Base-by-base conservation (phyloP, 1,140 invertebrate species). In the Araneus ventricosus region DNA sequence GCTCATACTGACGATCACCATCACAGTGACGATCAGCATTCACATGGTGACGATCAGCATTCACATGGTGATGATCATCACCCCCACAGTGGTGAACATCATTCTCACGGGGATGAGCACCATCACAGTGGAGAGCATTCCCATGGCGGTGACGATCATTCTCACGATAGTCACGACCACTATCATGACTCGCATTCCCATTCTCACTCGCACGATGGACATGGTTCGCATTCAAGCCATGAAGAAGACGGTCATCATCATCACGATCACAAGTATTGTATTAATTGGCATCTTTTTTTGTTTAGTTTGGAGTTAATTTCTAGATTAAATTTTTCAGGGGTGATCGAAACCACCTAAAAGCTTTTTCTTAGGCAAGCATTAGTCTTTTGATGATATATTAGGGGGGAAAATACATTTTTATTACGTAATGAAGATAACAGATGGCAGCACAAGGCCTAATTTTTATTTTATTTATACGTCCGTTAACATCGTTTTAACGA, bases 1-100 rank as follows among this genome's bases (percentile, higher is more conserved):
- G 30, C 84, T 80, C 84, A 80, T n/a, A 80, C 91, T 20, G 92
- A 88, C 30, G 70, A 24, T 52, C 90, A 92, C 27, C 80, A 84
- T 52, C 90, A 92, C 39, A 61, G 59, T 34, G 80, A 80, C 22
- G 37, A 4, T 0, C 70, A 90, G 8, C 57, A 92, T 70, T 92
- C 90, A 1, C 79, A 85, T 20, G 27, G 82, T 30, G 90, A 59
- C n/a, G 90, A 92, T 3, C 90, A 92, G 20, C 79, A 84, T 57
- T 92, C 90, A 1, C 90, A 92, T 24, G 24, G 90, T 52, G 59
- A 75, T 1, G 90, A 91, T 0, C 70, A 92, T 37, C 79, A 85
- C n/a, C 63, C 45, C 2, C 90, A 92, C 17, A 37, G 84, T 41
- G 57, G 39, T 34, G 82, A 86, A 37, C 75, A 75, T 39, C 92